Base-by-base conservation (phyloP, 2,888 invertebrate species). In the Drosophila eohydei region DNA sequence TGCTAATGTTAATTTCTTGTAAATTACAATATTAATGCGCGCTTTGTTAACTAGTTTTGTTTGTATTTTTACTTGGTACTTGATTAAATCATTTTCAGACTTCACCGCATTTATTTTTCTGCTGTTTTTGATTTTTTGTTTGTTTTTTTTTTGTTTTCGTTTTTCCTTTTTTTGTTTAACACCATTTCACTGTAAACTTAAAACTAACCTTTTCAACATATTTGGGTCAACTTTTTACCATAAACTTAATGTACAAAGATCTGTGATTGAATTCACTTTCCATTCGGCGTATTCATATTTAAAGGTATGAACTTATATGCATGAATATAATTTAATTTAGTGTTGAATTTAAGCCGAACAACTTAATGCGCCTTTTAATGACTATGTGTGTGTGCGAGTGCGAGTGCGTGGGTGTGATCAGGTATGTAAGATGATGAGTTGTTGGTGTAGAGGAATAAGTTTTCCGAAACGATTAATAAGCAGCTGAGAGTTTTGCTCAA, bases 81-180 rank as follows among this genome's bases (percentile, higher is more conserved):
- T 88, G 91, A 91, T 90, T 92, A 88, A 81, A 91, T 91, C 86
- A 89, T 90, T 83, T 80, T 91, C 92, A 92, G 92, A 92, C 92
- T 91, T 91, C 80, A 91, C 83, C 90, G 87, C 80, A 84, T 83
- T 76, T 73, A 77, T 63, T 80, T 78, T 68, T 77, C 76, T 74
- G 68, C 66, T 76, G 63, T 70, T 36, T 46, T 69, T 46, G 32
- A 26, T 38, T 52, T 26, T 32, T 34, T 51, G 3, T 26, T 38
- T 43, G 1, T 28, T 28, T 40, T 38, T 38, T 9, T 26, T 26
- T 34, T 51, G 3, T 26, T 38, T 43, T n/a, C n/a, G n/a, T n/a
- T n/a, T 11, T 40, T 28, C n/a, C 9, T 14, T 54, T 38, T 48
- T 52, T 55, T 59, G 55, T 61, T 54, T 40, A 80, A 80, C 80